phyloP scores from a whole-genome alignment of 1,140 invertebrate species.

The Harlomillsia oculata region DNA sequence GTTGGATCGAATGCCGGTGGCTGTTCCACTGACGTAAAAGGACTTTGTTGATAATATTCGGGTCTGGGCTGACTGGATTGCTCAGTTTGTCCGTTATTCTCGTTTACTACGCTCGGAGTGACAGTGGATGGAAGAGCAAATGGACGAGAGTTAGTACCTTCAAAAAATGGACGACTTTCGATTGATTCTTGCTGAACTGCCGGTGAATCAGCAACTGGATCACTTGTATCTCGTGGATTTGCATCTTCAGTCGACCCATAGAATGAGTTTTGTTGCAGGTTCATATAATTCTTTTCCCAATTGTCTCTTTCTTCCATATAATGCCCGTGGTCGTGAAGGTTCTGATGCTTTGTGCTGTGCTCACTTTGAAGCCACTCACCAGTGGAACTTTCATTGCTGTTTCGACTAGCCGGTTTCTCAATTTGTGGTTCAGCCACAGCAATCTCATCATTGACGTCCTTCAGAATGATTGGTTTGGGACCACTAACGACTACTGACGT shows the following conservation, averaged over 20 bases:
- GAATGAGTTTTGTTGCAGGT: constrained; percentile 28
- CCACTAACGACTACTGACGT: constrained; percentile 9
- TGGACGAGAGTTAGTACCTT: background rate
- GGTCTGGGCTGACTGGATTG: background rate
- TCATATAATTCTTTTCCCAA: constrained; percentile 34
- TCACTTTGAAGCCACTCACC: constrained; percentile 26
- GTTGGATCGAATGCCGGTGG: background rate
- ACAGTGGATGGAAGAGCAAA: no score
- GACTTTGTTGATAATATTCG: background rate
- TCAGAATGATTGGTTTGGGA: constrained; percentile 19
- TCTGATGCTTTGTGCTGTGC: constrained; percentile 12
- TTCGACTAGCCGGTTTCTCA: constrained; percentile 13
- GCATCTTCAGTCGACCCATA: constrained; percentile 5
- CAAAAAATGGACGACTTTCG: background rate
- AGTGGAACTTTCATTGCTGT: constrained; percentile 1
- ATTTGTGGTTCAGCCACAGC: constrained; percentile 17
- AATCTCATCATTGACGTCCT: background rate
- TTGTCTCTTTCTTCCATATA: constrained; percentile 6
- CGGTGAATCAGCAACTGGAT: background rate
- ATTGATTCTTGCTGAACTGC: background rate
- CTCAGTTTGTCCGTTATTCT: background rate
- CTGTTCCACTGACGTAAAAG: background rate
- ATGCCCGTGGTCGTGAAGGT: constrained; percentile 8
- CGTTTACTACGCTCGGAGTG: background rate
- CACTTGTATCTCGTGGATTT: background rate